Evolutionary conservation across 2,888 invertebrate species (phyloP).

Genomic region (Agriotes lineatus): DNA sequence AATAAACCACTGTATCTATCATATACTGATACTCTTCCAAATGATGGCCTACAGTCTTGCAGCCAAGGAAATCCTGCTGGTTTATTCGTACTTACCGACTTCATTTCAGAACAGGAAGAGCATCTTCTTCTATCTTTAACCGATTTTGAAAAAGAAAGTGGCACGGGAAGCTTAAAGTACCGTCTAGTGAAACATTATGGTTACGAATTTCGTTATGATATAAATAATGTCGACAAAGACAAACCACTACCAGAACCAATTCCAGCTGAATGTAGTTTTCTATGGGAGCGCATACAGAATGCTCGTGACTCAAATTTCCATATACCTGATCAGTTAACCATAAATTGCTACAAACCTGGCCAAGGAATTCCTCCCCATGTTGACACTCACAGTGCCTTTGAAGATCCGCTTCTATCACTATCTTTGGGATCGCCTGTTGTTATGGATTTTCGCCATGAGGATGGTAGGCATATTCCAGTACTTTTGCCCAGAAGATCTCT

Average conservation of each 20-base stretch:
- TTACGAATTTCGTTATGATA: slow-evolving; percentile 90
- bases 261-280: slow-evolving; percentile 76
- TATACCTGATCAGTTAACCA: slow-evolving; percentile 85
- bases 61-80: slow-evolving; percentile 71
- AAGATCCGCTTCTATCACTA: slow-evolving; percentile 87
- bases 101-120: slow-evolving; percentile 81
- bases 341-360: slow-evolving; percentile 87
- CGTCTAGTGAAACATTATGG: slow-evolving; percentile 92
- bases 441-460: slow-evolving; percentile 88
- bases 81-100: slow-evolving; percentile 76
- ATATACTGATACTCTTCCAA: slow-evolving; percentile 68
- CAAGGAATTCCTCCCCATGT: slow-evolving; percentile 96
- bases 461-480: slow-evolving; percentile 72
- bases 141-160: slow-evolving; percentile 68
- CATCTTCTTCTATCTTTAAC: slow-evolving; percentile 67
- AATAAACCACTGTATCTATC: slow-evolving; percentile 75
- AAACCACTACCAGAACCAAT: slow-evolving; percentile 76
- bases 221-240: slow-evolving; percentile 84
- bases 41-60: slow-evolving; percentile 17
- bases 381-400: slow-evolving; percentile 96
- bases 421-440: slow-evolving; percentile 86
- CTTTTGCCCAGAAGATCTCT: slow-evolving; percentile 79
- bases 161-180: slow-evolving; percentile 75
- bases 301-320: slow-evolving; percentile 62
- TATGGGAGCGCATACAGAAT: slow-evolving; percentile 73